Evolutionary conservation across 2,888 invertebrate species (phyloP).

Genomic region (Taenaris catops): DNA sequence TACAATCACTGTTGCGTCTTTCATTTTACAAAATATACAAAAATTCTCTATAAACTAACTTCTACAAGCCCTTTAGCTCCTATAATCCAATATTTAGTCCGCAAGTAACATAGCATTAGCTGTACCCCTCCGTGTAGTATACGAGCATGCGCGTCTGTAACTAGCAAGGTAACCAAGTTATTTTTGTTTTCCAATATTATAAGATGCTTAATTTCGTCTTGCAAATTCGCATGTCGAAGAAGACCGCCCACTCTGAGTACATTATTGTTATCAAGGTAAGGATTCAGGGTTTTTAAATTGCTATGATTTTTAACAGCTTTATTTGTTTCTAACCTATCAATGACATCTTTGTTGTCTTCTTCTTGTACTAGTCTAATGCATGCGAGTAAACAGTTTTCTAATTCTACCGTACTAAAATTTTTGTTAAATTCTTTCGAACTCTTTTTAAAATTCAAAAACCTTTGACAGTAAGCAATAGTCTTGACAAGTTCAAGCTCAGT

Average conservation of each 20-base stretch:
- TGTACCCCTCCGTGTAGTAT: slow-evolving; percentile 29
- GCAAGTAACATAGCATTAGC: slow-evolving; percentile 26
- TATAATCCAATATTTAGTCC: slow-evolving; percentile 29
- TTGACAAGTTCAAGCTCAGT: no score
- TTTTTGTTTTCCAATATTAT: slow-evolving; percentile 24
- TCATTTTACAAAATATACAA: no score
- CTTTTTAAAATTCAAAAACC: background rate
- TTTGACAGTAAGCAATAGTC: no score
- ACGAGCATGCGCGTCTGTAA: slow-evolving; percentile 23
- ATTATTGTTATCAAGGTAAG: slow-evolving; percentile 22
- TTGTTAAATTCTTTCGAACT: no score
- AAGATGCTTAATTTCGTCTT: slow-evolving; percentile 20
- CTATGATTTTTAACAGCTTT: slow-evolving; percentile 19
- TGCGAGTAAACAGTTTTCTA: no score
- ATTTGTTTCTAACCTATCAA: slow-evolving; percentile 4
- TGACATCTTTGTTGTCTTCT: slow-evolving; percentile 16
- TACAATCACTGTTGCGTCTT: no score
- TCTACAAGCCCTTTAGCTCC: slow-evolving; percentile 24
- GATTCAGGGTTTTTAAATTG: slow-evolving; percentile 21
- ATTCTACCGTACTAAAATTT: background rate
- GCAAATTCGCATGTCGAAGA: slow-evolving; percentile 17
- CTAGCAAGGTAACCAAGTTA: slow-evolving; percentile 20
- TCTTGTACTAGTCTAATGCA: slow-evolving; percentile 23
- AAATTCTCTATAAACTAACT: no score
- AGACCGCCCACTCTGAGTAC: slow-evolving; percentile 29